Base-by-base conservation (phyloP, 2,888 invertebrate species). In the Hyppa rectilinea region DNA sequence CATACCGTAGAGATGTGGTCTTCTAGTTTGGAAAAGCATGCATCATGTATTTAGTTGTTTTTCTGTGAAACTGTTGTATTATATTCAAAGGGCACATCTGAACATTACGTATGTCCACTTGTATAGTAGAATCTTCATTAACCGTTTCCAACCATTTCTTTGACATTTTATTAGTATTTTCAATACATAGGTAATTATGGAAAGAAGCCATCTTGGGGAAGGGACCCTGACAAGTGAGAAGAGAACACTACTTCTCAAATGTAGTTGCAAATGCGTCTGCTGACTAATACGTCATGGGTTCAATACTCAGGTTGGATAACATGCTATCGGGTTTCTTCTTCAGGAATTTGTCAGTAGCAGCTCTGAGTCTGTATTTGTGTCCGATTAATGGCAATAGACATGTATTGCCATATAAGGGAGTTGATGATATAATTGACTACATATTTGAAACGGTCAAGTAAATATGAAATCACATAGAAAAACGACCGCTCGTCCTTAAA, bases 1-100 rank as follows among this genome's bases (percentile, higher is more conserved):
- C 87, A 88, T 84, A 80, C 67, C 38, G 61, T 78, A 75, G 67
- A 58, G 36, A 34, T 68, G 65, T 84, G 72, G 52, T 69, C 69
- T 73, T 58, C 50, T 81, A 80, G 80, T 66, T 69, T 68, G 62
- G 40, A 53, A 66, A 40, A 66, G 83, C 76, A 80, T 83, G 80
- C 62, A 34, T 64, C 23, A 52, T 80, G 80, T 75, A 64, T 23
- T 43, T 78, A 59, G 49, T 55, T 36, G 40, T 34, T 50, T 40
- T 58, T 50, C 31, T 58, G 34, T 49, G 2, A 3, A 43, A 2
- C 10, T 40, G 7, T 63, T 60, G 55, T 64, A 64, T 49, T 34
- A 40, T 55, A 59, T 14, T 74, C 9, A 20, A 52, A 31, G 12
- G 29, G 7, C 17, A 71, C 26, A 45, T 45, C 26, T 55, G 9